Evolutionary conservation across 2,113 vertebrate species (phyloP).

Genomic region (Vulpes ferrilata): DNA sequence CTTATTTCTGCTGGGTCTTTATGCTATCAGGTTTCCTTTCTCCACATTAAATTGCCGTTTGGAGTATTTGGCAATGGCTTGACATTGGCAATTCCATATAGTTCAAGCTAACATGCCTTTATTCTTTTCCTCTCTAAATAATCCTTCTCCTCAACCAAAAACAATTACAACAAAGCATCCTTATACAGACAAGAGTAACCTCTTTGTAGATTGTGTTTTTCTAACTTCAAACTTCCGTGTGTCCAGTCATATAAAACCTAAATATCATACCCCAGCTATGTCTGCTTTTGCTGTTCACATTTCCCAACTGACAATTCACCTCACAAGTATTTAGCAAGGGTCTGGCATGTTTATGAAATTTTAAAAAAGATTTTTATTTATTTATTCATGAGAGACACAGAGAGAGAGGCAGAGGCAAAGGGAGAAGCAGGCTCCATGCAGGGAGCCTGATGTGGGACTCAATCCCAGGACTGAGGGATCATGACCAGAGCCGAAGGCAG

Average conservation of each 20-base stretch:
- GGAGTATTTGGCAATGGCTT: neutral
- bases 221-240: neutral
- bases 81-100: neutral
- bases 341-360: slow-evolving; percentile 18
- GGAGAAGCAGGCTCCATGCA: too few relatives aligned
- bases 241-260: slow-evolving; percentile 28
- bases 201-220: neutral
- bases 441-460: too few relatives aligned
- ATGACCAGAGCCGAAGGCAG: too few relatives aligned
- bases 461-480: too few relatives aligned
- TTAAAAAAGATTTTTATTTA: slow-evolving; percentile 43
- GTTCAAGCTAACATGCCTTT: neutral
- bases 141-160: slow-evolving; percentile 41
- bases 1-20: slow-evolving; percentile 49
- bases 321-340: slow-evolving; percentile 2
- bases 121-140: slow-evolving; percentile 13
- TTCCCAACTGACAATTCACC: neutral
- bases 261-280: neutral
- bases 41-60: slow-evolving; percentile 31
- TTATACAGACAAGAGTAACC: slow-evolving; percentile 3
- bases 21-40: slow-evolving; percentile 7
- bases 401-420: too few relatives aligned
- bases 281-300: neutral
- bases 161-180: slow-evolving; percentile 23
- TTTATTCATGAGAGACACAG: neutral